These are phyloP conservation scores for Napeogenes sylphis DNA, from an alignment of 2,888 invertebrate species.

Conservation along the genomic window DNA sequence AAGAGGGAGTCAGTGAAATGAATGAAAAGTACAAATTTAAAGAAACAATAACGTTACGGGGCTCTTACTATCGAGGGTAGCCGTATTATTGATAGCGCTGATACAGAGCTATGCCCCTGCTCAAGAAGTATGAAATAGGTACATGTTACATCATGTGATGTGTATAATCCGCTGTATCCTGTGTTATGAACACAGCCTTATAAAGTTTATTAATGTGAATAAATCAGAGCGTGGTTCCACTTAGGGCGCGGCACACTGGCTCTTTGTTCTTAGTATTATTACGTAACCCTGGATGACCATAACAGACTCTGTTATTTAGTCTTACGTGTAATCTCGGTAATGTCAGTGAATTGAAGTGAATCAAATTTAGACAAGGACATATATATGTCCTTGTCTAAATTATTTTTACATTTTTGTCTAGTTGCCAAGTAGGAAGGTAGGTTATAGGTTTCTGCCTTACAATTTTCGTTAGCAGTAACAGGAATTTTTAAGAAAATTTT, in stretches of 20 bases:
- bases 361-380: background rate
- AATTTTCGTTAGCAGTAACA: too few species aligned
- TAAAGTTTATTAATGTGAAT: constrained; percentile 23
- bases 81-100: too few species aligned
- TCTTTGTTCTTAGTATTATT: constrained; percentile 35
- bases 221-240: constrained; percentile 32
- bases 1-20: too few species aligned
- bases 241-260: constrained; percentile 31
- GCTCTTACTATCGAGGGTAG: too few species aligned
- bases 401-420: background rate
- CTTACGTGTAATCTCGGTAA: constrained; percentile 6
- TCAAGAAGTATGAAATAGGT: background rate
- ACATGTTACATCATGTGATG: background rate
- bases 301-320: constrained; percentile 33
- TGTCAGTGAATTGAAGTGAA: constrained; percentile 10
- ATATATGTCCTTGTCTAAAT: background rate
- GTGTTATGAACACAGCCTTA: constrained; percentile 9
- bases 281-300: constrained; percentile 40
- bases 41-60: too few species aligned
- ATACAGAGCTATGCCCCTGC: too few species aligned
- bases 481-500: too few species aligned
- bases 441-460: too few species aligned
- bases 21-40: too few species aligned
- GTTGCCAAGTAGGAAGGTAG: background rate
- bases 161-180: background rate